Evolutionary conservation across 2,113 vertebrate genomes (phyloP), one percentile per base, ranked within the genome.

Genomic region (Lathamus discolor): DNA sequence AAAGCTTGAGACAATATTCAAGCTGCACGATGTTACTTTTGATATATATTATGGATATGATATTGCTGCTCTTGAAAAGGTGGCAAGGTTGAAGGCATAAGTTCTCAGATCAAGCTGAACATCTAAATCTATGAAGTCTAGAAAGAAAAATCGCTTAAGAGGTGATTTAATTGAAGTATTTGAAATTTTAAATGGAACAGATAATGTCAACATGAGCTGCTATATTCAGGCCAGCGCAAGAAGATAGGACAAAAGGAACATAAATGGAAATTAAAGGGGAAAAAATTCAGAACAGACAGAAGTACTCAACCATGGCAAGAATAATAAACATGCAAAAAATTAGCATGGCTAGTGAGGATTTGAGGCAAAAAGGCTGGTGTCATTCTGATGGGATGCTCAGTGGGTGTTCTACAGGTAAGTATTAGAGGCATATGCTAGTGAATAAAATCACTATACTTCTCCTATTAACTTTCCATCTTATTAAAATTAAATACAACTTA

Each of bases 121-220:
- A 93, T 83, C 92, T 93, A 82, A 86, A 96, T 96, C 79, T 92
- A 44, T 79, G 91, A 95, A 90, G 51, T 95, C 64, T 88, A 91
- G 78, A 84, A 95, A 95, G 93, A 94, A 95, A 96, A 95, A 95
- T 86, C 70, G 88, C 90, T 92, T 93, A 96, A 96, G 68, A 93
- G 92, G 73, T 96, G 94, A 96, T 97, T 96, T 91, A 97, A 95
- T 97, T 96, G 74, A 97, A 97, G 92, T 90, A 94, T 97, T 98
- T 96, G 93, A 96, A 94, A 82, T 94, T 95, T 97, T 96, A 96
- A 97, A 96, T 88, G 78, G 80, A 91, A 93, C 41, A 94, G 92
- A 95, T 96, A 97, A 92, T 97, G 95, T 98, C 95, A 97, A 96
- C 91, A 95, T 46, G 87, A 94, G 80, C 79, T 96, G 57, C 81